Conservation (phyloP, 64 coral and sea anemone species). For the Hydrozoanthus tunicans region DNA sequence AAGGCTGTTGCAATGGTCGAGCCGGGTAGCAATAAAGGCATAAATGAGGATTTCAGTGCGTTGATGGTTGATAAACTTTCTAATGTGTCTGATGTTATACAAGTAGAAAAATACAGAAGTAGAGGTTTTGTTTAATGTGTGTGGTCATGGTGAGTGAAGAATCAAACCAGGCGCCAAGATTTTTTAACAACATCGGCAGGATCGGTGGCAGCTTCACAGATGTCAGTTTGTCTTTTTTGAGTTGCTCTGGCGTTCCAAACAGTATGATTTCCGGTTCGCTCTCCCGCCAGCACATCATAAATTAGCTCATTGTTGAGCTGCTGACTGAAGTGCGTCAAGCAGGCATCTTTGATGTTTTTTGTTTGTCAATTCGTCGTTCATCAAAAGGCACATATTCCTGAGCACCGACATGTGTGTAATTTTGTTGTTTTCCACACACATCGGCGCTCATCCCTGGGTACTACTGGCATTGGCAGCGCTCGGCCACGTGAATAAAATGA, state of each 20-base stretch:
- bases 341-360: neutral
- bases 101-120: neutral
- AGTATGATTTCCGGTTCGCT: neutral
- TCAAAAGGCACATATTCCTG: neutral
- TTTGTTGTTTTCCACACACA: constrained; percentile 1
- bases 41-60: neutral
- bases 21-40: no score
- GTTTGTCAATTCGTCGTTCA: neutral
- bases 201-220: neutral
- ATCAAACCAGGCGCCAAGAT: neutral
- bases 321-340: neutral
- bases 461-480: no score
- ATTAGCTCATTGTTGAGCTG: neutral
- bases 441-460: neutral
- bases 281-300: neutral
- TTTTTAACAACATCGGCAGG: neutral
- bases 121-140: neutral
- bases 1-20: no score
- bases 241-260: neutral
- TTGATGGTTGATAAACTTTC: neutral
- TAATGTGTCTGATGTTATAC: neutral
- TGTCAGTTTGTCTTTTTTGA: neutral
- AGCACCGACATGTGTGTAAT: neutral
- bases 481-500: no score
- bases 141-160: constrained; percentile 3